phyloP scores from a whole-genome alignment of 2,797 vertebrate species.

The Coregonus sp. region DNA sequence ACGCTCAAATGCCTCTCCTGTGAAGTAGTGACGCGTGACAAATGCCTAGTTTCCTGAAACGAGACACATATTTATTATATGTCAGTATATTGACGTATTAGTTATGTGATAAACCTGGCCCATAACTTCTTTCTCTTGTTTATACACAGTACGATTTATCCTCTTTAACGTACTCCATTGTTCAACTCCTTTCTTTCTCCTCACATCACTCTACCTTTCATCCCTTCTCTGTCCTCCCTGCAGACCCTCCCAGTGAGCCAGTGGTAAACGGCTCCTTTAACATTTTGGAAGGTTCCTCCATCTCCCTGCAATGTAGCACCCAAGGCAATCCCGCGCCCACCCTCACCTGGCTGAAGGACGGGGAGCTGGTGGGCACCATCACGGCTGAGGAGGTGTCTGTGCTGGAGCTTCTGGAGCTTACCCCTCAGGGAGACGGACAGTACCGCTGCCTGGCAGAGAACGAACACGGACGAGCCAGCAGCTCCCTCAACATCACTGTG shows the following conservation, averaged over 20 bases:
- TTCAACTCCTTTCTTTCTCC: no score
- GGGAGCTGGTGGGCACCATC: conserved; percentile 84
- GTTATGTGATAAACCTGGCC: no score
- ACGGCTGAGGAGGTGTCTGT: conserved; percentile 82
- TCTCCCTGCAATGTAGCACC: conserved; percentile 83
- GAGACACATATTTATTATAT: conserved; percentile 55
- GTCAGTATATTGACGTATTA: no score
- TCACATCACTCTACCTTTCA: neutral
- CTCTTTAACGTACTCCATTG: neutral
- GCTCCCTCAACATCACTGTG: conserved; percentile 87
- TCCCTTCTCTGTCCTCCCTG: neutral
- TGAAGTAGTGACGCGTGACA: no score
- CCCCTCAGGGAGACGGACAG: conserved; percentile 80
- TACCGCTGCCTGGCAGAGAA: conserved; percentile 92
- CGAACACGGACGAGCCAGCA: conserved; percentile 84
- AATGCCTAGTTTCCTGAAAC: neutral
- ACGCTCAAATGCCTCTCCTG: no score
- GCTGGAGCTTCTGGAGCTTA: conserved; percentile 79
- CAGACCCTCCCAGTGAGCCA: conserved; percentile 86
- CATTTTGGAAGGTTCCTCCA: conserved; percentile 75
- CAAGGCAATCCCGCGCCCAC: conserved; percentile 87
- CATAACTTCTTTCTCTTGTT: neutral
- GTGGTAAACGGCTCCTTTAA: conserved; percentile 81
- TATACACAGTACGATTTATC: neutral
- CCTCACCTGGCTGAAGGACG: conserved; percentile 88